Conservation (phyloP, 1,140 invertebrate species). For the Ptiloglossa arizonensis region DNA sequence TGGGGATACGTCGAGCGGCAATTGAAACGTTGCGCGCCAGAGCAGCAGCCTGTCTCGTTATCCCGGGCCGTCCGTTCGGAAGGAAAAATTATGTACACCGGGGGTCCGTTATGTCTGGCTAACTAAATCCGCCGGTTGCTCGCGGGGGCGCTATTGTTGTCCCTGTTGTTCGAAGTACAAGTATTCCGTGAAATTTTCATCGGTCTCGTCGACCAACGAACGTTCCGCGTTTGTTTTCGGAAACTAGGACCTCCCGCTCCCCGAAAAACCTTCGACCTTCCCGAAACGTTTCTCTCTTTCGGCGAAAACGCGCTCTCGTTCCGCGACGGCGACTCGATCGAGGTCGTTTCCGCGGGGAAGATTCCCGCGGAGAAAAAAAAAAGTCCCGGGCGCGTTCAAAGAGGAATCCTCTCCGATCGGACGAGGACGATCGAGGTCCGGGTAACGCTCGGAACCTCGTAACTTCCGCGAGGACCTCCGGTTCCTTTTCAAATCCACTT, state of each 20-base stretch:
- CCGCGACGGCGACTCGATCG: too few species aligned
- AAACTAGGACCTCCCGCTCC: too few species aligned
- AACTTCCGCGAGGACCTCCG: conserved; percentile 16
- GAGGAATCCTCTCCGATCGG: too few species aligned
- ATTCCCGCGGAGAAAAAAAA: too few species aligned
- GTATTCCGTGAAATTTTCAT: background rate
- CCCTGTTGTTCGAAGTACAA: background rate
- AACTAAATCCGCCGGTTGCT: conserved; percentile 28
- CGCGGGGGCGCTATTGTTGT: background rate
- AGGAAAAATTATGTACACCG: background rate
- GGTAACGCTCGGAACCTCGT: too few species aligned
- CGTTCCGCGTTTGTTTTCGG: background rate
- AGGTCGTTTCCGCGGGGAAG: too few species aligned
- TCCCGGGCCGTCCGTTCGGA: background rate
- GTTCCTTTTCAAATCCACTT: conserved; percentile 34
- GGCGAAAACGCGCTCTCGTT: too few species aligned
- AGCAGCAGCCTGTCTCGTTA: conserved; percentile 26
- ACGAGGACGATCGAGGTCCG: conserved; percentile 16
- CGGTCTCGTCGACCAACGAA: background rate
- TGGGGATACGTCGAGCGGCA: conserved; percentile 27
- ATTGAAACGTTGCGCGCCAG: conserved; percentile 26
- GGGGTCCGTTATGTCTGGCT: conserved; percentile 10
- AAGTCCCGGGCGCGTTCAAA: background rate
- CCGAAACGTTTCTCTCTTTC: too few species aligned
- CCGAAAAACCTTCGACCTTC: too few species aligned